phyloP scores from a whole-genome alignment of 2,113 vertebrate species.

The Canis aureus region DNA sequence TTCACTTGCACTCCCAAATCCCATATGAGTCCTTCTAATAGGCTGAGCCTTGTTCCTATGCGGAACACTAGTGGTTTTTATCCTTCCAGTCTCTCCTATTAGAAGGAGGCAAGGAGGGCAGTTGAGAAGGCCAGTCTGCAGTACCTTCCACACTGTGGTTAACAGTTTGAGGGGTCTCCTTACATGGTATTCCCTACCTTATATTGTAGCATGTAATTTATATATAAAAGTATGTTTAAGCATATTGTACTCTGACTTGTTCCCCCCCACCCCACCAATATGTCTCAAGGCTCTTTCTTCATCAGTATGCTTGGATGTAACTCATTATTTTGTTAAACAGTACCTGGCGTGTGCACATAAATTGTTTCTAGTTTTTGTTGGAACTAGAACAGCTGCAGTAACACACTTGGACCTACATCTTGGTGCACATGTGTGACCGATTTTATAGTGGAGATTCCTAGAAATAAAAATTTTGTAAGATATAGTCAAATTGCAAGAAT shows the following conservation, averaged over 20 bases:
- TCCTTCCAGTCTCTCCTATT: neutral
- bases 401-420: neutral
- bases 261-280: neutral
- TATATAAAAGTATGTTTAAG: neutral
- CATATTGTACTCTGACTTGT: neutral
- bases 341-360: neutral
- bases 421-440: neutral
- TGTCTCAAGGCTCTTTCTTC: neutral
- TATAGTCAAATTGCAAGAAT: neutral
- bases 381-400: neutral
- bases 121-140: neutral
- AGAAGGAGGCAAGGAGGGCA: neutral
- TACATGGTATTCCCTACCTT: neutral
- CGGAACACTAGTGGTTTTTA: neutral
- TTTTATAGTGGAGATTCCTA: neutral
- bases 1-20: neutral
- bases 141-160: neutral
- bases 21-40: neutral
- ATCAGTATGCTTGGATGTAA: neutral
- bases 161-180: neutral
- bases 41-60: neutral
- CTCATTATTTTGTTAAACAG: neutral
- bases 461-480: constrained; percentile 1
- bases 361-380: neutral
- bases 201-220: neutral